Evolutionary conservation across 2,888 invertebrate species (phyloP).

Genomic region (Sturmia bella): DNA sequence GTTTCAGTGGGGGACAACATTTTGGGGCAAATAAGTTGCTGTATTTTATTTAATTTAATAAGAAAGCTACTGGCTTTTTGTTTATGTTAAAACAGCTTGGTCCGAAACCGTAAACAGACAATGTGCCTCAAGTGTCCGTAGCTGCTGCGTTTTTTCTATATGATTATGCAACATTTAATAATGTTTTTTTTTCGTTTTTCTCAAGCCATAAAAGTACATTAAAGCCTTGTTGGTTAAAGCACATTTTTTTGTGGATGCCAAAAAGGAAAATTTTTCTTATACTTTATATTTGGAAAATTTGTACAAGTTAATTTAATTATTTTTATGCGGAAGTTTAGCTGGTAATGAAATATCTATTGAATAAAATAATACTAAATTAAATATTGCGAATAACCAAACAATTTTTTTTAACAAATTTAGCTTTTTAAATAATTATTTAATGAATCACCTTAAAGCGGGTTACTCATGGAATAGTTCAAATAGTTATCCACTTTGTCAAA

Average conservation of each 20-base stretch:
- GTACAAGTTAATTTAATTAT: no score
- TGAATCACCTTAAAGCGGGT: slow-evolving; percentile 5
- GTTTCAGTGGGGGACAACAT: not conserved
- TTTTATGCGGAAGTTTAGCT: no score
- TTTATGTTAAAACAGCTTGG: not conserved
- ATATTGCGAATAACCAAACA: no score
- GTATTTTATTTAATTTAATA: slow-evolving; percentile 2
- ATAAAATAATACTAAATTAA: no score
- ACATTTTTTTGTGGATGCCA: not conserved
- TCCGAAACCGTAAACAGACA: slow-evolving; percentile 24
- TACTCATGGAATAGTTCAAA: no score
- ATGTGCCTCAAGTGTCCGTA: slow-evolving; percentile 2
- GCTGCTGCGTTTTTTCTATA: not conserved
- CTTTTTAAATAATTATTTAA: not conserved
- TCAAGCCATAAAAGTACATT: slow-evolving; percentile 2
- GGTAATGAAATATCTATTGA: no score
- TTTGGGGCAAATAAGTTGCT: not conserved
- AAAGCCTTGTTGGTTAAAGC: not conserved
- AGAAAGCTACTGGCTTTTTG: slow-evolving; percentile 6
- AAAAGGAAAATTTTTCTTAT: no score
- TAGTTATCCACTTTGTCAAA: not conserved
- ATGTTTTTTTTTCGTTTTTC: no score
- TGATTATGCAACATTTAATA: slow-evolving; percentile 13
- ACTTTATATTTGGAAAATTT: no score
- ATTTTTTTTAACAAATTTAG: not conserved